A percentile compares a stretch with the other conserved stretches of the same genome.
These are phyloP conservation scores for Tinea pellionella DNA, from an alignment of 2,888 invertebrate species.

Conservation along the genomic window DNA sequence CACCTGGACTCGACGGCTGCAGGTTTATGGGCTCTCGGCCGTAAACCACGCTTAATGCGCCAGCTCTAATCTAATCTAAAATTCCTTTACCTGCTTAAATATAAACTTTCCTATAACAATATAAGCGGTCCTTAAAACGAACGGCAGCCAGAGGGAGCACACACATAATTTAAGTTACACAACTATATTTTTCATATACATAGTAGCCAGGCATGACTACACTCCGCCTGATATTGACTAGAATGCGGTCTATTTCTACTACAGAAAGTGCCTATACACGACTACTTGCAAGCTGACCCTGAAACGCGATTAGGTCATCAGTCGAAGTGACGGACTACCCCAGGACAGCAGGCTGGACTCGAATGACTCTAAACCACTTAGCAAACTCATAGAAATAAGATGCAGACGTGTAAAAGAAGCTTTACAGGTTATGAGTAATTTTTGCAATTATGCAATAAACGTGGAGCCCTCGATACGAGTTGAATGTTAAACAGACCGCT, in stretches of 20 bases:
- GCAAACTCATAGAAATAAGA: neutral
- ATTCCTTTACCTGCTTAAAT: conserved; percentile 49
- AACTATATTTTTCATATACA: too few species aligned
- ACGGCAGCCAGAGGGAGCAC: neutral
- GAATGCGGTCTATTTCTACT: too few species aligned
- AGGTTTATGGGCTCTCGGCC: conserved; percentile 44
- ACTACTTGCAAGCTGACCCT: too few species aligned
- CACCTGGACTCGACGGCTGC: conserved; percentile 26
- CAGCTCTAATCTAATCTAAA: conserved; percentile 52
- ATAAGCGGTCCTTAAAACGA: conserved; percentile 1
- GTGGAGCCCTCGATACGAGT: neutral
- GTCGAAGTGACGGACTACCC: too few species aligned
- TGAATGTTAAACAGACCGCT: conserved; percentile 50
- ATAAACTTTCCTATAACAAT: conserved; percentile 33
- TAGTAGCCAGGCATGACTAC: too few species aligned
- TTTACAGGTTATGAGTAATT: conserved; percentile 6
- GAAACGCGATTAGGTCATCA: too few species aligned
- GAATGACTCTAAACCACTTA: conserved; percentile 4
- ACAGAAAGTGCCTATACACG: too few species aligned
- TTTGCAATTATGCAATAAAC: conserved; percentile 39
- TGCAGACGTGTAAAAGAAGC: conserved; percentile 4
- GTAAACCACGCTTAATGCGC: conserved; percentile 45
- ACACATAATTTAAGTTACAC: neutral
- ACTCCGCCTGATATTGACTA: too few species aligned
- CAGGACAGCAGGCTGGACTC: too few species aligned